Conservation (phyloP, 2,797 vertebrate genomes). For the Carduelis carduelis region DNA sequence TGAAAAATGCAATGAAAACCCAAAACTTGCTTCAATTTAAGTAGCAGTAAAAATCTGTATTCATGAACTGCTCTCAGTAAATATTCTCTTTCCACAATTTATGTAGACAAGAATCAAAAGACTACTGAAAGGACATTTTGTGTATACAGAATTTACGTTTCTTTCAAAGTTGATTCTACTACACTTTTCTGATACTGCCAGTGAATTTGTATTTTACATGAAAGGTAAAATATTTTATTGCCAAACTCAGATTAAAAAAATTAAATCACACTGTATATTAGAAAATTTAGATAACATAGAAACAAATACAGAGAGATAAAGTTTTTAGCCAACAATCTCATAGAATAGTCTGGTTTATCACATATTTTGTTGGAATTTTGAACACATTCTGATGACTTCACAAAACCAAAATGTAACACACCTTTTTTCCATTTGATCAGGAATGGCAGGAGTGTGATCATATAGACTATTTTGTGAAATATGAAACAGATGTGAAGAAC, state of each 20-base stretch:
- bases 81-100: neutral
- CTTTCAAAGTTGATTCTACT: neutral
- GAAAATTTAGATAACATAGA: neutral
- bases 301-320: neutral
- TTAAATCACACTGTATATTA: neutral
- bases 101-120: neutral
- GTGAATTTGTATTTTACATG: neutral
- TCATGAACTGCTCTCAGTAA: neutral
- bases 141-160: neutral
- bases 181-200: neutral
- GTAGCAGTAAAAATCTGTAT: neutral
- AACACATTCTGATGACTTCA: neutral
- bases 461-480: neutral
- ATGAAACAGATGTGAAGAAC: neutral
- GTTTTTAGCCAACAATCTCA: neutral
- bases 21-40: neutral
- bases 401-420: neutral
- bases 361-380: neutral
- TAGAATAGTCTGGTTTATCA: neutral
- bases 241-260: neutral
- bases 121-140: neutral
- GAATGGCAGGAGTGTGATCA: neutral
- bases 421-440: neutral
- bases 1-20: neutral
- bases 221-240: neutral